Percentiles rank a stretch among this genome's conserved stretches.
Conservation (phyloP, 1,140 invertebrate species). For the Drosophila subobscura region DNA sequence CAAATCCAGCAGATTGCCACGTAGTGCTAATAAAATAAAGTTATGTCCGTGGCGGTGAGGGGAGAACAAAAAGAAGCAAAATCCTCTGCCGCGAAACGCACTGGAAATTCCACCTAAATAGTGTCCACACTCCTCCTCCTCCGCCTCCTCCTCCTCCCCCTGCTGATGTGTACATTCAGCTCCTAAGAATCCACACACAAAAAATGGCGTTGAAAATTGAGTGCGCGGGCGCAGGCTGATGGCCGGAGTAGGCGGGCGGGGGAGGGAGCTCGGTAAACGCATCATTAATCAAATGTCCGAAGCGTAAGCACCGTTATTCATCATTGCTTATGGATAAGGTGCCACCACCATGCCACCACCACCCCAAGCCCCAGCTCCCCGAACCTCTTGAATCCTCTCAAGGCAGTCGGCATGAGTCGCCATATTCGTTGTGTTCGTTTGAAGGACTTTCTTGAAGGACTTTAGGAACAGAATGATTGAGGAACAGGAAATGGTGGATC, state of each 20-base stretch:
- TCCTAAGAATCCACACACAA: conserved; percentile 33
- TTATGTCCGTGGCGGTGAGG: conserved; percentile 53
- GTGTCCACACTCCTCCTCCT: conserved; percentile 32
- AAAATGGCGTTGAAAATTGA: conserved; percentile 67
- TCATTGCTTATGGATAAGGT: conserved; percentile 75
- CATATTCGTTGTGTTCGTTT: conserved; percentile 46
- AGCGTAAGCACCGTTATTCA: conserved; percentile 82
- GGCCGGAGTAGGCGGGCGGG: neutral
- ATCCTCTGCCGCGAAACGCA: conserved; percentile 19
- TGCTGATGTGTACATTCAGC: too few species aligned
- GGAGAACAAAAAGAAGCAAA: conserved; percentile 41
- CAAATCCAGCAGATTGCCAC: conserved; percentile 83
- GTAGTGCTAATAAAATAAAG: conserved; percentile 81
- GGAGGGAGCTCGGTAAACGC: conserved; percentile 67
- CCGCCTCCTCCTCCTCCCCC: conserved; percentile 3
- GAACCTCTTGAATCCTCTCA: conserved; percentile 13
- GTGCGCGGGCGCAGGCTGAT: conserved; percentile 58
- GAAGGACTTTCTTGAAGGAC: conserved; percentile 12
- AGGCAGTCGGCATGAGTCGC: conserved; percentile 49
- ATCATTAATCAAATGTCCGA: conserved; percentile 83
- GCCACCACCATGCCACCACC: conserved; percentile 14
- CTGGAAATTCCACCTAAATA: conserved; percentile 65
- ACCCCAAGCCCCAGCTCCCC: neutral
- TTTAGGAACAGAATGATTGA: neutral
- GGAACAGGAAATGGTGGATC: too few species aligned